Evolutionary conservation across 1,140 invertebrate species (phyloP), one percentile per base, ranked within the genome.

Genomic region (Diorhabda sublineata): DNA sequence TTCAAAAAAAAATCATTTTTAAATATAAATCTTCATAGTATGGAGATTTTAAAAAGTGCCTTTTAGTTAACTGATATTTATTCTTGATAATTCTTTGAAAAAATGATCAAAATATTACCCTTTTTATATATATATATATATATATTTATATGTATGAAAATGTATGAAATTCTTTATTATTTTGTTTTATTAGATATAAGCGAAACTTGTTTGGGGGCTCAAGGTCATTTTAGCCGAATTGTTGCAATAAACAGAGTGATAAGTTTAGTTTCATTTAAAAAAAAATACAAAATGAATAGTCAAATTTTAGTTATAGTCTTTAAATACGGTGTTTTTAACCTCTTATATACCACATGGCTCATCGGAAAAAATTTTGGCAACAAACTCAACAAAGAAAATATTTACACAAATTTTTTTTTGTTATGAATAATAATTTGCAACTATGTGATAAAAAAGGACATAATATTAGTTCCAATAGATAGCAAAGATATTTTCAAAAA

Each of bases 61-160:
- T 52, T 52, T 52, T 52, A 52, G 47, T 52, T 52, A 2, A 6
- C 2, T 8, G 6, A n/a, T 8, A 8, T 52, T 4, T 8, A n/a
- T 52, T 52, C 2, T 52, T 52, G 6, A 3, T 8, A n/a, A n/a
- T 8, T 8, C 2, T 6, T 52, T 52, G 47, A n/a, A 52, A 52
- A 52, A 52, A 52, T 52, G 47, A 52, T 52, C 47, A 52, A 52
- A 52, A 8, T 52, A 52, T 52, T 52, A 52, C n/a, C 47, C n/a
- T 52, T 52, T 52, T 52, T 52, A 3, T 52, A 52, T 52, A 52
- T 52, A 52, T 52, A 8, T 52, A 52, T 52, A n/a, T 52, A n/a
- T 52, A 52, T 8, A 52, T 52, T 52, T 52, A 52, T 52, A 26
- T 26, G 26, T 26, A 26, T 26, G 26, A 26, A 26, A 26, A 26